Base-by-base conservation (phyloP, 1,140 invertebrate genomes). In the Brachionus manjavacas region DNA sequence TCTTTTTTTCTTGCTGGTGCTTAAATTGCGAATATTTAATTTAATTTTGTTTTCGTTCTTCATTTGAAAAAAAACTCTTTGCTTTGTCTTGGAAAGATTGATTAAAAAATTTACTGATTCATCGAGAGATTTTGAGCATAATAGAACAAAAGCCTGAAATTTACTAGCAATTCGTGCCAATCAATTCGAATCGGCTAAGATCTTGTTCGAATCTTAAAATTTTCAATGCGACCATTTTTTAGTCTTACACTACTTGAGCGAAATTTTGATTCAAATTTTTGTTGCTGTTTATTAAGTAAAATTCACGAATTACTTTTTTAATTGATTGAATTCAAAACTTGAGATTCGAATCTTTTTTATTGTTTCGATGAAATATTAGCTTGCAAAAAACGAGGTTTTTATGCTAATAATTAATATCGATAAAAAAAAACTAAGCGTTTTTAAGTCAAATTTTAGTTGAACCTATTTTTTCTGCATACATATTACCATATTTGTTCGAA, bases 401-500 rank as follows among this genome's bases (percentile, higher is more conserved):
- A 60, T 60, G 52, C 52, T 60, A 60, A 60, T 60, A 60, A 60
- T 23, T 60, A 60, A 60, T 60, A 60, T 60, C 52, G 52, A 60
- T 60, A 46, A n/a, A 60, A 60, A 55, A 55, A 60, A 60, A 60
- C 52, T 60, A 60, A 60, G 52, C 52, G 52, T 60, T 60, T 60
- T 60, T 60, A 60, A 60, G 52, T 60, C 52, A 60, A 60, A 20
- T 16, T 55, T 60, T 7, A 23, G 52, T 23, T 60, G 20, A 60
- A 60, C 52, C 52, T 60, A 23, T 25, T 60, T 60, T 20, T 60
- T 60, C 31, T 35, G 4, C 7, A 35, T 60, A 60, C 25, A 60
- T 60, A 60, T 60, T 60, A 60, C 52, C 52, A 60, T 60, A 60
- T 60, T 60, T 60, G 52, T 60, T 60, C 52, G 52, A 60, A 60